phyloP scores from a whole-genome alignment of 2,797 vertebrate genomes.

The Cephalopachus bancanus region DNA sequence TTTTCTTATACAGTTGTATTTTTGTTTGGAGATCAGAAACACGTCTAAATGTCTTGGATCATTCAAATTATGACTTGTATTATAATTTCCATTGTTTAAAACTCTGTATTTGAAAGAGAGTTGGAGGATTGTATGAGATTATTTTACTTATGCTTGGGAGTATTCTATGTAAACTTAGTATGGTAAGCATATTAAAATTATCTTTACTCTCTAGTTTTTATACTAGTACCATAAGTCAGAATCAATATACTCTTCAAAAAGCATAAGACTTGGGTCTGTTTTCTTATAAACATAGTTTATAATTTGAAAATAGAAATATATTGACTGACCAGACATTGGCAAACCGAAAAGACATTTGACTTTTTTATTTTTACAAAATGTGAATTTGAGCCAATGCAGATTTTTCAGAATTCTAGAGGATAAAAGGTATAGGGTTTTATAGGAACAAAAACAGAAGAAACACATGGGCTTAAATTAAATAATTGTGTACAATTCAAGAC shows the following conservation, averaged over 20 bases:
- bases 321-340: neutral
- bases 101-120: neutral
- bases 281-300: neutral
- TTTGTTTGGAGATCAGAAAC: neutral
- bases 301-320: neutral
- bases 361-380: neutral
- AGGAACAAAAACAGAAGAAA: neutral
- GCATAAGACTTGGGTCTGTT: neutral
- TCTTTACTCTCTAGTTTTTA: neutral
- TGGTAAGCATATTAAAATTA: neutral
- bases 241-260: neutral
- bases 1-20: neutral
- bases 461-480: neutral
- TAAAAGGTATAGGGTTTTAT: neutral
- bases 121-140: neutral
- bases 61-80: neutral
- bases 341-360: neutral
- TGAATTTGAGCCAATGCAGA: neutral
- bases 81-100: neutral
- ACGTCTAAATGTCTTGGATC: neutral
- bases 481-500: neutral
- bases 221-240: neutral
- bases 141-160: neutral
- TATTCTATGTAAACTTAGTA: neutral
- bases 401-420: neutral